phyloP scores from a whole-genome alignment of 64 coral and sea anemone genomes.

The Montipora sp. region DNA sequence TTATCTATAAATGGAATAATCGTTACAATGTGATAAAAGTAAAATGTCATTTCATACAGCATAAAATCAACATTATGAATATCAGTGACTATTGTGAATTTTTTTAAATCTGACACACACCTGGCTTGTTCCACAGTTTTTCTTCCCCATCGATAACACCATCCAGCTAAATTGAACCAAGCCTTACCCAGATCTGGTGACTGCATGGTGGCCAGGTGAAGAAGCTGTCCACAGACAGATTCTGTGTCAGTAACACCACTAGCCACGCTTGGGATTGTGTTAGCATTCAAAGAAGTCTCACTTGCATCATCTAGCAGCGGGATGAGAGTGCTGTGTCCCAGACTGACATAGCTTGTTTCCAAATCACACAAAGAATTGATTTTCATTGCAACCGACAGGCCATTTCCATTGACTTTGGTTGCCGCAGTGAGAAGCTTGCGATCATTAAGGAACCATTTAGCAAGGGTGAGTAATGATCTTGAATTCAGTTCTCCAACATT shows the following conservation, averaged over 20 bases:
- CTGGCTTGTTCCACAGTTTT: slow-evolving; percentile 99
- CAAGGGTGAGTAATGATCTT: slow-evolving; percentile 82
- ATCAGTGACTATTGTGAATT: too few relatives aligned
- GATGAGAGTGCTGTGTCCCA: slow-evolving; percentile 78
- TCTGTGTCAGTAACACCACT: slow-evolving; percentile 80
- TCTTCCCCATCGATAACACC: slow-evolving; percentile 96
- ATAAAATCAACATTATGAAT: too few relatives aligned
- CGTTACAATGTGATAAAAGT: too few relatives aligned
- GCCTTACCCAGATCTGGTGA: slow-evolving; percentile 90
- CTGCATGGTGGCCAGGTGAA: slow-evolving; percentile 89
- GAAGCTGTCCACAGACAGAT: slow-evolving; percentile 85
- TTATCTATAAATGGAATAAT: too few relatives aligned
- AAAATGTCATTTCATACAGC: too few relatives aligned
- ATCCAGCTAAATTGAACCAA: slow-evolving; percentile 93
- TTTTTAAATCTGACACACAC: slow-evolving; percentile 19
- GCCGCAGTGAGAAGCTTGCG: slow-evolving; percentile 80
- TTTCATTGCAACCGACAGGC: slow-evolving; percentile 66
- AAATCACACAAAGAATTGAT: slow-evolving; percentile 82
- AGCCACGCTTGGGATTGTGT: slow-evolving; percentile 66
- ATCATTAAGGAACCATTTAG: slow-evolving; percentile 90
- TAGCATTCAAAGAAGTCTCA: slow-evolving; percentile 31
- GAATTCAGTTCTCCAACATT: slow-evolving; percentile 72
- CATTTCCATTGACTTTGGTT: slow-evolving; percentile 79
- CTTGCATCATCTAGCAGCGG: neutral
- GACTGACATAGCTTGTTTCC: slow-evolving; percentile 77